A percentile compares a stretch with the other conserved stretches of the same genome.
Evolutionary conservation across 2,797 vertebrate species (phyloP).

Genomic region (Heteromormyrus szaboi): DNA sequence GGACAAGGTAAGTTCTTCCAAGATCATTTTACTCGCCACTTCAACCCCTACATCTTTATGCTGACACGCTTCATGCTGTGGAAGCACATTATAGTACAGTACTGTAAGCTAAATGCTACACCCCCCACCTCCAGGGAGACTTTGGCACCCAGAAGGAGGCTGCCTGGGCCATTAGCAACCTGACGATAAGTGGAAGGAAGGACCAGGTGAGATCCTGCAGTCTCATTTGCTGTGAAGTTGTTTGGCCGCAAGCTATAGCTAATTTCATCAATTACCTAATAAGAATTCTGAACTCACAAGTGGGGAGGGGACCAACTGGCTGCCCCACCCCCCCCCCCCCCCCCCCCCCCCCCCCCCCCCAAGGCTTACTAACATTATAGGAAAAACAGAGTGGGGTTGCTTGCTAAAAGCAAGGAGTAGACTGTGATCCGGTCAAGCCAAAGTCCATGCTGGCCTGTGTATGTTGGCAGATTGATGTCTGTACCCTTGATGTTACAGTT

Average conservation of each 20-base stretch:
- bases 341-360: too few relatives aligned
- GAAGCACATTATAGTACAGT: neutral
- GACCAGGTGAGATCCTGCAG: slow-evolving; percentile 74
- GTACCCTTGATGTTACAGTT: neutral
- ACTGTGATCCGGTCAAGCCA: neutral
- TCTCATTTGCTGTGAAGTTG: neutral
- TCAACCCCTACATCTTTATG: neutral
- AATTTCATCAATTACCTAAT: neutral
- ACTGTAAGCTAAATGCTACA: neutral
- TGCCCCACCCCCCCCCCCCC: neutral
- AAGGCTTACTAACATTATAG: neutral
- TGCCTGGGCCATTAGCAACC: slow-evolving; percentile 98
- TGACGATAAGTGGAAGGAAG: slow-evolving; percentile 98
- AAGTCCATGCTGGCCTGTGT: neutral
- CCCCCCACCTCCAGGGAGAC: slow-evolving; percentile 71
- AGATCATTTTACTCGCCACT: neutral
- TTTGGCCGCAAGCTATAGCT: neutral
- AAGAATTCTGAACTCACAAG: neutral
- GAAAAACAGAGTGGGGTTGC: neutral
- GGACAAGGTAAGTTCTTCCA: slow-evolving; percentile 74
- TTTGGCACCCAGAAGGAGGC: slow-evolving; percentile 99
- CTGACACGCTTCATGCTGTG: neutral
- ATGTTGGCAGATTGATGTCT: neutral
- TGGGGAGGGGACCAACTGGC: neutral
- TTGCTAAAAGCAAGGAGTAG: neutral